These are phyloP conservation scores for Maniola hyperantus DNA, from an alignment of 2,888 invertebrate genomes.

Conservation along the genomic window DNA sequence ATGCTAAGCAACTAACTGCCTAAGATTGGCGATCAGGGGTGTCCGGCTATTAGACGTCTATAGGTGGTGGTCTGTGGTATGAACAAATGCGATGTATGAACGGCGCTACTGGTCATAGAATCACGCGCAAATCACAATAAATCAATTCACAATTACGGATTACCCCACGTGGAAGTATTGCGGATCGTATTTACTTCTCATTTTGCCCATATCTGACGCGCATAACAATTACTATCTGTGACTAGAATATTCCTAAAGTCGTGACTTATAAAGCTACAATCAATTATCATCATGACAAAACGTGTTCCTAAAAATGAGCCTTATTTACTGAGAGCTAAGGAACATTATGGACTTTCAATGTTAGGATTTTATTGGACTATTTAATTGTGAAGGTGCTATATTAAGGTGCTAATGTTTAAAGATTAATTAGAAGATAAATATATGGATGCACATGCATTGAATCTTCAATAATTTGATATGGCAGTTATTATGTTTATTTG, in stretches of 20 bases:
- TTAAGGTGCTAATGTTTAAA: slow-evolving; percentile 22
- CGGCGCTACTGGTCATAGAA: slow-evolving; percentile 25
- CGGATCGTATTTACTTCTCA: slow-evolving; percentile 40
- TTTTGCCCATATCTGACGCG: slow-evolving; percentile 39
- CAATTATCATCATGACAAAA: slow-evolving; percentile 1
- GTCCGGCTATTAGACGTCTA: too few relatives aligned
- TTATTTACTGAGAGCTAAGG: neutral
- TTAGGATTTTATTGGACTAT: slow-evolving; percentile 2
- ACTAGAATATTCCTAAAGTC: slow-evolving; percentile 44
- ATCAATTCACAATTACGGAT: slow-evolving; percentile 30
- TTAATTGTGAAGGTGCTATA: slow-evolving; percentile 3
- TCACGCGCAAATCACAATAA: slow-evolving; percentile 25
- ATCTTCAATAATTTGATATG: neutral
- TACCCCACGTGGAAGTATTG: slow-evolving; percentile 33
- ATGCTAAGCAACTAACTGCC: too few relatives aligned
- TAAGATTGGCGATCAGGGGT: too few relatives aligned
- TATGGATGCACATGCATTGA: slow-evolving; percentile 2
- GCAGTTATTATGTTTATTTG: too few relatives aligned
- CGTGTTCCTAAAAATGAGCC: neutral
- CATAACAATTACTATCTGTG: slow-evolving; percentile 41
- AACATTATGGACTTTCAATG: neutral
- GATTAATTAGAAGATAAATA: slow-evolving; percentile 19
- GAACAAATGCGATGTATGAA: slow-evolving; percentile 4
- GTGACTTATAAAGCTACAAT: slow-evolving; percentile 35
- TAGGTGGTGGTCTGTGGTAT: too few relatives aligned